Evolutionary conservation across 1,140 invertebrate species (phyloP).

Genomic region (Metaphire vulgaris): DNA sequence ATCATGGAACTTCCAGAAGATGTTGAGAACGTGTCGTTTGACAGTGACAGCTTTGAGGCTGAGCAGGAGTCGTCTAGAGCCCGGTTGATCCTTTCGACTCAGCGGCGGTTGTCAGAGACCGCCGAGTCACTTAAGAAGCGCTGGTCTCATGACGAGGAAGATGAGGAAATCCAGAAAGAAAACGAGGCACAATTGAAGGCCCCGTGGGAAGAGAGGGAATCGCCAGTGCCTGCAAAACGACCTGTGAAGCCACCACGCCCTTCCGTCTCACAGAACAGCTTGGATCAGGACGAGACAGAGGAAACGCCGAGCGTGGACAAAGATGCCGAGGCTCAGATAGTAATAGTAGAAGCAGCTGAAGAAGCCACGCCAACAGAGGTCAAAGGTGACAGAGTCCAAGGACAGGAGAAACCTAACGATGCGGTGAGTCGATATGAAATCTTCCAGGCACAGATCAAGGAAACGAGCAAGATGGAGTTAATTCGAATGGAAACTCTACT

Average conservation of each 20-base stretch:
- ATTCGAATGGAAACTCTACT: background rate
- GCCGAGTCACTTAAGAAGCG: background rate
- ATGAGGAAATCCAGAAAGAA: background rate
- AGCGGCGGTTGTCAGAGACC: background rate
- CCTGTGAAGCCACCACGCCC: background rate
- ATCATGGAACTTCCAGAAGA: background rate
- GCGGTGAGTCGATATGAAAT: background rate
- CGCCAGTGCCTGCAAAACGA: background rate
- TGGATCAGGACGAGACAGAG: background rate
- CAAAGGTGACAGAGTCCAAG: background rate
- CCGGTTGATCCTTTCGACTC: background rate
- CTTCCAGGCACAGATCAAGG: background rate
- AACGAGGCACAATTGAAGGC: background rate
- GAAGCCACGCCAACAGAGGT: background rate
- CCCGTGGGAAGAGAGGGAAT: background rate
- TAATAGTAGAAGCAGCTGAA: background rate
- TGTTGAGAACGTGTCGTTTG: background rate
- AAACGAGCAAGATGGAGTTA: background rate
- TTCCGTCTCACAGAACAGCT: background rate
- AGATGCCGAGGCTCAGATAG: background rate
- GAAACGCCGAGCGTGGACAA: background rate
- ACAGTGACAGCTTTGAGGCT: background rate
- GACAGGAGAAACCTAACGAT: background rate
- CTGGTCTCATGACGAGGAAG: background rate
- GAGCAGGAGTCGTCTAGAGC: background rate